Evolutionary conservation across 1,140 invertebrate species (phyloP), one percentile per base, ranked within the genome.

Genomic region (Diabrotica undecimpunctata): DNA sequence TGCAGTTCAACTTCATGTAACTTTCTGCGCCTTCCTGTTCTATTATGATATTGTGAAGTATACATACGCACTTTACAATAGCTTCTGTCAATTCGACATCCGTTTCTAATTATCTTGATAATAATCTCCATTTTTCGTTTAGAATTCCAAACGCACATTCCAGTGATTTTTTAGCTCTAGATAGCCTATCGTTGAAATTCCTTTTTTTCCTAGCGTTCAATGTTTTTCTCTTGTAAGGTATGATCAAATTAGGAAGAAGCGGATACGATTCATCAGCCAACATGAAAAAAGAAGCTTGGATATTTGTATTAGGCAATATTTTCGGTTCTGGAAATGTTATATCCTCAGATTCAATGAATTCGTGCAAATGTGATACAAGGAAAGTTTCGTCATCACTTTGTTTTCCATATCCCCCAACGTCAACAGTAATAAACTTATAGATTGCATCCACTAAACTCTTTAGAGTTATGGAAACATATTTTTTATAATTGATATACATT

Each of bases 351-450:
- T 57, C 37, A 54, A 74, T 38, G 46, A 37, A 64, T 62, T 71
- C 59, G 50, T 62, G 69, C 11, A 75, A 70, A 54, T 11, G 39
- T 50, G 67, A 67, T 8, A 70, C 35, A 66, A 70, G 66, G 62
- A 79, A 81, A 57, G 76, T 70, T 37, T 70, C 58, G 25, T 70
- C 72, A 68, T 81, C 80, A 66, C 75, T 75, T 62, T 77, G 67
- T 65, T 71, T 75, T 10, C 80, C 78, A 66, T 74, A 75, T 12
- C 65, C 66, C n/a, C 80, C 79, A 39, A 81, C 69, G 55, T 80
- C 76, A 38, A 80, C 68, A 7, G 67, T 59, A 39, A 71, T 70
- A 66, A 81, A 80, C 39, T 66, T 66, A 67, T 77, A 78, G 64
- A 78, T 70, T 37, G 74, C 70, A 75, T 80, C 77, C 25, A 56